Evolutionary conservation across 92 coral and sea anemone genomes (phyloP), one percentile per base, ranked within the genome.

Genomic region (Epizoanthus illoricatus): DNA sequence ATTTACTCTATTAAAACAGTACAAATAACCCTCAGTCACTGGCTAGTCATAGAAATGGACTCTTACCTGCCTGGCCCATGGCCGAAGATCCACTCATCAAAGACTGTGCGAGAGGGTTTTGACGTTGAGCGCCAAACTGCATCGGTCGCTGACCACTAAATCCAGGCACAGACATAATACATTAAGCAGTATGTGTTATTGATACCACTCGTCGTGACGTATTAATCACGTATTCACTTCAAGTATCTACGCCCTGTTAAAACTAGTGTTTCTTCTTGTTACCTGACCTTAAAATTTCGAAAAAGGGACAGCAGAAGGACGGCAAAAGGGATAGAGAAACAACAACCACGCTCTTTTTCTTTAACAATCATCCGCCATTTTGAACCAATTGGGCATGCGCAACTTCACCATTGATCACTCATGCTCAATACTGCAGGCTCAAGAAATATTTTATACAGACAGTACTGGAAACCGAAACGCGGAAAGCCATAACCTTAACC

Each of bases 111-210:
- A 78, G 49, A 45, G 82, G 71, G 18, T 69, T 19, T 13, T 78
- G 82, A 63, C 82, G 82, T 41, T 78, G 82, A 18, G 82, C 28
- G 9, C 71, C 82, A 63, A 61, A 78, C 40, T 69, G 71, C 82
- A 78, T 78, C 11, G 65, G 28, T 69, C 82, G 82, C 82, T 78
- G 82, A 78, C 82, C 82, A 21, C 82, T 21, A 78, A 78, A 78
- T 63, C 82, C 82, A 19, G 82, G 82, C 47, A 63, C 71, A 78
- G 82, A 78, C 82, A 78, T 78, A 78, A 61, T 45, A 42, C 69
- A 78, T 78, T 78, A 62, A 78, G 69, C 41, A 75, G 40, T 62
- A 20, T 42, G 71, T 78, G 82, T 78, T 78, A 78, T 78, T 13
- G 82, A 78, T 61, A 78, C 71, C 82, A 19, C 21, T 54, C 5